Evolutionary conservation across 23 tunicate species (phyloP), one percentile per base, ranked within the genome.

Genomic region (Ciona savignyi): DNA sequence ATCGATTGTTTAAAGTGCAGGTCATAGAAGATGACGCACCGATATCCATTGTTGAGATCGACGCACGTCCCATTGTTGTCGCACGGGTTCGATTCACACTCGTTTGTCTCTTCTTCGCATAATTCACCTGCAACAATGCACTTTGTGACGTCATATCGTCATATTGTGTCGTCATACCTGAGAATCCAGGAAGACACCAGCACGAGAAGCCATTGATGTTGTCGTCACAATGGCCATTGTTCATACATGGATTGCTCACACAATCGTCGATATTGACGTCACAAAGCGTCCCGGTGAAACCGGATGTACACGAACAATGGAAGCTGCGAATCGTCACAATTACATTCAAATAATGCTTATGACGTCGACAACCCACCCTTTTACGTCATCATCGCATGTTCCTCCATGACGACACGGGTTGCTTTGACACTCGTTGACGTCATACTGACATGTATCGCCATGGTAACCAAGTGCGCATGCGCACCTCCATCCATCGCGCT

Each of bases 391-490:
- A 34, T 23, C 48, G 30, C 81, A 77, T 21, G 73, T 65, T 48
- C 34, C 81, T 2, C 72, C 81, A 51, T 77, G 65, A 25, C 21
- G 4, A 51, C 81, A 77, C 1, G 81, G 81, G 24, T 32, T 27
- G 63, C 72, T 77, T 1, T 49, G 30, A 35, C 81, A 77, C 34
- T 77, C 81, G 72, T 77, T 51, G 2, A 34, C 25, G 32, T 77
- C 86, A 2, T n/a, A 1, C 42, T 74, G 70, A 74, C 86, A 81
- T 30, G 27, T n/a, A 30, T 33, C 35, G 27, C 86, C 86, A 23
- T 67, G 70, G 74, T 73, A 81, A 25, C 86, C 86, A 6, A 63
- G 49, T 29, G 72, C 78, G 76, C 86, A 81, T 48, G 63, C 60
- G 79, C 86, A 81, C 29, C 35, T 25, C 34, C 30, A 81, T 21